Conservation (phyloP, 2,113 vertebrate species). For the Oceanites oceanicus region DNA sequence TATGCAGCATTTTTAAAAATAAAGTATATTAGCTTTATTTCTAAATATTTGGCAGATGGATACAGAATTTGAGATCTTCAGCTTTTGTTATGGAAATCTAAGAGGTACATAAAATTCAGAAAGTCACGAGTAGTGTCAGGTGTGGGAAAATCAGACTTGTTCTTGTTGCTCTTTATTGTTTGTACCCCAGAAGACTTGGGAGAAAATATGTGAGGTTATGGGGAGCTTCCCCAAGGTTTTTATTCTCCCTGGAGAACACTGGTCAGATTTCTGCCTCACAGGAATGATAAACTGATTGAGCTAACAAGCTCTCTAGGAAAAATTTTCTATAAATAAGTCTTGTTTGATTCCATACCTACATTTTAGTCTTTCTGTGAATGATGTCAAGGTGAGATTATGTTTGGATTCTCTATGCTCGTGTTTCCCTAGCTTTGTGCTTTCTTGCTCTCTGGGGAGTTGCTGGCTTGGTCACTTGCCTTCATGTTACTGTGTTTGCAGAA, state of each 20-base stretch:
- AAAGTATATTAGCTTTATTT: not conserved
- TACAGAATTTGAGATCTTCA: not conserved
- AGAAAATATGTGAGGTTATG: not conserved
- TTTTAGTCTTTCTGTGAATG: not conserved
- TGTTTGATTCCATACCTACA: not conserved
- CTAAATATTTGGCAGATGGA: not conserved
- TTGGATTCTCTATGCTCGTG: not conserved
- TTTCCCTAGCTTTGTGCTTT: not conserved
- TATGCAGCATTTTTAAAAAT: not conserved
- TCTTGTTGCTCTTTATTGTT: not conserved
- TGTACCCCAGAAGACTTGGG: not conserved
- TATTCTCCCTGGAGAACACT: not conserved
- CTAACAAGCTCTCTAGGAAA: not conserved
- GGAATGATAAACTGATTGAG: not conserved
- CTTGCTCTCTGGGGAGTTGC: not conserved
- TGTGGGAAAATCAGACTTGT: not conserved
- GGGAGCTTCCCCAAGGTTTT: not conserved
- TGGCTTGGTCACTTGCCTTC: not conserved
- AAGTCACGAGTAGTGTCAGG: not conserved
- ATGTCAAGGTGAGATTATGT: not conserved
- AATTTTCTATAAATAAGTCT: not conserved
- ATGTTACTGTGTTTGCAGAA: not conserved
- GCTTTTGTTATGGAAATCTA: not conserved
- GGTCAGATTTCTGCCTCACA: not conserved
- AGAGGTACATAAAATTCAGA: not conserved